phyloP scores from a whole-genome alignment of 1,140 invertebrate genomes.

The Homarus americanus region DNA sequence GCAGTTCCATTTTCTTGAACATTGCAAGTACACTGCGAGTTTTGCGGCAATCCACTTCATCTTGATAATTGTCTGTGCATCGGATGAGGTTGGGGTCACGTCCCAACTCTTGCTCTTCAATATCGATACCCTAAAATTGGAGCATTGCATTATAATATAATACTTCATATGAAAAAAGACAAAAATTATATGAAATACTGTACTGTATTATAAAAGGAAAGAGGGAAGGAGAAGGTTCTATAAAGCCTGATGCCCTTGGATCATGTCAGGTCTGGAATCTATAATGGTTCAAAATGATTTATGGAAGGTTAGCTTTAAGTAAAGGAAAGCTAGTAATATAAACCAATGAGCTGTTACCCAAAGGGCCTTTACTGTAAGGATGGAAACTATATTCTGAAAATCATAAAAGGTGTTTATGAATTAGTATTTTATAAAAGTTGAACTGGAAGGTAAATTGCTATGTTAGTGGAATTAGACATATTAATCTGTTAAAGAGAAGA shows the following conservation, averaged over 20 bases:
- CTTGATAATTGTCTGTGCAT: constrained; percentile 82
- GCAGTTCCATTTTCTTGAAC: constrained; percentile 92
- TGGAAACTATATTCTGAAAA: not conserved
- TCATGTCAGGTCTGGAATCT: not conserved
- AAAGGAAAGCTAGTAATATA: not conserved
- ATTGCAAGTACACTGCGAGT: constrained; percentile 90
- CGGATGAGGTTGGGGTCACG: constrained; percentile 86
- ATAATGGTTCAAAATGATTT: not conserved
- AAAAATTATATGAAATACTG: too few species aligned
- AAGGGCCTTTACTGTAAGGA: not conserved
- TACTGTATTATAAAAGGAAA: not conserved
- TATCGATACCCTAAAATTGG: constrained; percentile 40
- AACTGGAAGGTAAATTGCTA: not conserved
- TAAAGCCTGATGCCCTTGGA: not conserved
- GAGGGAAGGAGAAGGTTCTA: not conserved
- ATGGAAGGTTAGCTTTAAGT: not conserved
- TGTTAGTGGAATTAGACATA: not conserved
- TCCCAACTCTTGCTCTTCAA: constrained; percentile 84
- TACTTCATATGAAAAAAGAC: not conserved
- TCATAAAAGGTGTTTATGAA: not conserved
- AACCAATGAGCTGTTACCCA: not conserved
- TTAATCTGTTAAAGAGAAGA: not conserved
- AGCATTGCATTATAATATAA: not conserved
- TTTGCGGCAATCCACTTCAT: constrained; percentile 84
- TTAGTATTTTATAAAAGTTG: not conserved